These are phyloP conservation scores for Ips typographus DNA, from an alignment of 1,140 invertebrate species.

Conservation along the genomic window DNA sequence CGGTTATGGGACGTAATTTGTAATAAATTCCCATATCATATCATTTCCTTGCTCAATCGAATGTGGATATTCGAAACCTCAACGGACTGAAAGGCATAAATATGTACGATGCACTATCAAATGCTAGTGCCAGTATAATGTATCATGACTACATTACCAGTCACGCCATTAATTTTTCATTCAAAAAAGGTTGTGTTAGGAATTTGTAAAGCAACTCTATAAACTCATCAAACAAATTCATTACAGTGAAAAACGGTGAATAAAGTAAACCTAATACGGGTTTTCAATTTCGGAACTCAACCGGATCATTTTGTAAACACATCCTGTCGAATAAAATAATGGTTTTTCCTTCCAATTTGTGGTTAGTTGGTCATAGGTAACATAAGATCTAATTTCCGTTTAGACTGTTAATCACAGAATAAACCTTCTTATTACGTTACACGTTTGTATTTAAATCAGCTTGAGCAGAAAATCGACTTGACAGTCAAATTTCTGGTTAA, in stretches of 20 bases:
- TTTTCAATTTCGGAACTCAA: constrained; percentile 9
- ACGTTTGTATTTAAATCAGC: constrained; percentile 21
- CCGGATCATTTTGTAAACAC: constrained; percentile 11
- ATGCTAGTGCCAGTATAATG: neutral
- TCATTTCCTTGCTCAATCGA: constrained; percentile 47
- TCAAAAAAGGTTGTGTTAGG: too few relatives aligned
- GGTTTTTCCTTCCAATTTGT: constrained; percentile 22
- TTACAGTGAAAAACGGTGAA: constrained; percentile 1
- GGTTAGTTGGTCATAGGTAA: constrained; percentile 11
- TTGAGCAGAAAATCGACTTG: constrained; percentile 16
- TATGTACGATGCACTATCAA: constrained; percentile 15
- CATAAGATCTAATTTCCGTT: constrained; percentile 19
- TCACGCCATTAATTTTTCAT: neutral
- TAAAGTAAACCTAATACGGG: constrained; percentile 11
- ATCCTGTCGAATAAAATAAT: constrained; percentile 23
- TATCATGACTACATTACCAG: neutral
- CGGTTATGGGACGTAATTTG: constrained; percentile 49
- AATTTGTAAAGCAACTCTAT: too few relatives aligned
- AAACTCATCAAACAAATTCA: neutral
- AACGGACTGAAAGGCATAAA: constrained; percentile 12
- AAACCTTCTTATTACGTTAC: constrained; percentile 24
- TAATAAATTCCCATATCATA: constrained; percentile 51
- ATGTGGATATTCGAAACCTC: constrained; percentile 39
- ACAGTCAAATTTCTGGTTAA: constrained; percentile 1
- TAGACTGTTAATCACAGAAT: constrained; percentile 11